Evolutionary conservation across 2,888 invertebrate genomes (phyloP), one percentile per base, ranked within the genome.

Genomic region (Lepidochitona cinerea): DNA sequence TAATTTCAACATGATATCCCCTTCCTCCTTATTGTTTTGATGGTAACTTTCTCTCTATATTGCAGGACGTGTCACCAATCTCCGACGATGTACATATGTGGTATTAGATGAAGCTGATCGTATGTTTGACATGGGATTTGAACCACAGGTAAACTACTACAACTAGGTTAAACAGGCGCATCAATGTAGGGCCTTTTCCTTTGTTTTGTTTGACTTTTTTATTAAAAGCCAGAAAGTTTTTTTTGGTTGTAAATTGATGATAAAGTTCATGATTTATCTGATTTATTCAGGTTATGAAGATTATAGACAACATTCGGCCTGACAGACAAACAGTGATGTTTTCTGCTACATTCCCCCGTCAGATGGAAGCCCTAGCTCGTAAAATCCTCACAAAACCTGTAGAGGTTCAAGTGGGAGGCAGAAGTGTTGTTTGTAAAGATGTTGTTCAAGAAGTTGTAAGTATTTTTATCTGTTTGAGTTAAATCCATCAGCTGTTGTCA

Each of bases 91-190:
- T 53, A 99, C 99, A 0, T 99, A 98, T 89, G 94, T 99, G 59
- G 99, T 99, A 0, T 92, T 99, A 49, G 99, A 99, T 90, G 99
- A 99, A 91, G 99, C 99, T 0, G 99, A 99, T 91, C 93, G 99
- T 54, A 99, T 99, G 99, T 99, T 99, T 90, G 99, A 99, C 90
- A 98, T 99, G 98, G 98, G 98, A 26, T 99, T 99, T 89, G 99
- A 99, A 91, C 98, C 97, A 0, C 97, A 98, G 93, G 94, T 94
- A 80, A 68, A 4, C 4, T 32, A 49, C 7, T 49, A 18, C 3
- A 49, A 7, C 7, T 23, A n/a, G 7, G 4, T 2, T 49, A 7
- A 49, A n/a, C 18, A n/a, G 23, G 23, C 2, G 23, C 49, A 7
- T 23, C 18, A 49, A 49, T 49, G 41, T 41, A n/a, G 41, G 41